Evolutionary conservation across 2,797 vertebrate species (phyloP), one percentile per base, ranked within the genome.

Genomic region (Lerista edwardsae): DNA sequence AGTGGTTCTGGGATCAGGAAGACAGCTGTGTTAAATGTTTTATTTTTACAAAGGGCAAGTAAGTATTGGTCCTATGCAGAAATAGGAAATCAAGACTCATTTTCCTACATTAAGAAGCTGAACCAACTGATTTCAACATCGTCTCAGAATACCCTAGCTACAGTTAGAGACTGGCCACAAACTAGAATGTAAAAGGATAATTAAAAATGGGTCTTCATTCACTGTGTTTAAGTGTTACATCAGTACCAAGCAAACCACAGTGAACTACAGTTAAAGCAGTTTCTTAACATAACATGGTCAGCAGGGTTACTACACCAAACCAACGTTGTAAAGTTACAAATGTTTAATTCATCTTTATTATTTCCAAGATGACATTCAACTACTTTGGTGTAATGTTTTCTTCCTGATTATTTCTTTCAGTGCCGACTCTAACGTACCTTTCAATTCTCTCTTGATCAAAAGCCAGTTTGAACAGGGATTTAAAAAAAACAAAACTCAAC

Each of bases 391-490:
- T 1, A 75, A 31, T n/a, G 67, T 84, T 84, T 77, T 83, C 29
- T 15, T 79, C 11, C 79, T 29, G 75, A 8, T 29, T 34, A 2
- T 23, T 59, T 84, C 65, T 84, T 89, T 81, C 64, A 87, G 4
- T 25, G 19, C 88, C 31, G 15, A 1, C 6, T 39, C 29, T 85
- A 91, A 90, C 79, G 75, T 41, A 36, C 6, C 76, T 65, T 82
- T 1, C 55, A 65, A 51, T 6, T 2, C 81, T 78, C 36, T 76
- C 29, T 31, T 88, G 61, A 64, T 36, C 71, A 89, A 73, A 91
- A 89, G 86, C 17, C 61, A 75, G 47, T 69, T 47, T 73, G 39
- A 81, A 90, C 86, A 90, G 79, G 79, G 80, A 7, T 39, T 81
- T 9, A 51, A 83, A 85, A 88, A 59, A 72, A n/a, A 59, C 36